These are phyloP conservation scores for Rhinogobius similis DNA, from an alignment of 2,113 vertebrate genomes.

Conservation along the genomic window DNA sequence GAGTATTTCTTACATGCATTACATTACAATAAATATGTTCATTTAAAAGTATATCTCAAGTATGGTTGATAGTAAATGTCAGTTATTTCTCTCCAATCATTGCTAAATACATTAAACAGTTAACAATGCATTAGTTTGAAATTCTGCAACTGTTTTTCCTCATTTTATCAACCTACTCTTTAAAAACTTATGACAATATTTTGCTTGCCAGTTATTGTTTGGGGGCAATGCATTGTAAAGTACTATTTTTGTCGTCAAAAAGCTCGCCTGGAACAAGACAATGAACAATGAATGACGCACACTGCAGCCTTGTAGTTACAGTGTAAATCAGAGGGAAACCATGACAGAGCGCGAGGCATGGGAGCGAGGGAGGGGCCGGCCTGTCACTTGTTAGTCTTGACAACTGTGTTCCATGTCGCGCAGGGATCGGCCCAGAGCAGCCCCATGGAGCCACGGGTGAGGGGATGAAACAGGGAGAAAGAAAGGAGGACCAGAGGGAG, in stretches of 20 bases:
- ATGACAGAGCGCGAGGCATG: conserved; percentile 44
- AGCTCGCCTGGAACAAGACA: conserved; percentile 23
- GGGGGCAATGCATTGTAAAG: conserved; percentile 34
- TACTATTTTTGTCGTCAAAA: conserved; percentile 19
- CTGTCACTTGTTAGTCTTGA: conserved; percentile 55
- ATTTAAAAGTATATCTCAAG: no score
- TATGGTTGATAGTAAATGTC: no score
- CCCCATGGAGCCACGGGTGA: background rate
- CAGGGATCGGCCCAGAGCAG: conserved; percentile 38
- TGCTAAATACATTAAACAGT: conserved; percentile 8
- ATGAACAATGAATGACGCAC: conserved; percentile 18
- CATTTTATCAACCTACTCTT: conserved; percentile 29
- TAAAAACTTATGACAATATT: conserved; percentile 30
- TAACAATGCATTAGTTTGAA: conserved; percentile 11
- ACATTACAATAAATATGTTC: no score
- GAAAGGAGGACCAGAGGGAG: background rate
- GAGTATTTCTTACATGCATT: no score
- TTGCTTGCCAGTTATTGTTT: conserved; percentile 36
- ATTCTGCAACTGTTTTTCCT: background rate
- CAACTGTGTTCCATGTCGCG: conserved; percentile 58
- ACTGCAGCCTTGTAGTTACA: conserved; percentile 13
- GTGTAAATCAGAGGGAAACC: background rate
- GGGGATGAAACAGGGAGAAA: background rate
- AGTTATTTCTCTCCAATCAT: background rate
- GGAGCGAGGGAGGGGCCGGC: conserved; percentile 31